phyloP scores from a whole-genome alignment of 1,140 invertebrate species.

The Oncopeltus fasciatus region DNA sequence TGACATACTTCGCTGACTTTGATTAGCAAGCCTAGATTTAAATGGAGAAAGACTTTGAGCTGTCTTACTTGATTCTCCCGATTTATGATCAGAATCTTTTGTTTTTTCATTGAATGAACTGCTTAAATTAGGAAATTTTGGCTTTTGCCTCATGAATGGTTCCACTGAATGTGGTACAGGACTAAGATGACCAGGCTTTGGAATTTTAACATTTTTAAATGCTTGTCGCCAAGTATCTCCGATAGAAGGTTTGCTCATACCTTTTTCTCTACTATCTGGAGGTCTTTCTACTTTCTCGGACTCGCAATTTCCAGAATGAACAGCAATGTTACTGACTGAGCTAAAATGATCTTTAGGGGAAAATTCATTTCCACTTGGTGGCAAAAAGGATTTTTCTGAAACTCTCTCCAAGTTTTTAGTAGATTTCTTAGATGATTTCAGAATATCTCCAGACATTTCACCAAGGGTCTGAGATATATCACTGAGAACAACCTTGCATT shows the following conservation, averaged over 20 bases:
- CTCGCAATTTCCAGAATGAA: no score
- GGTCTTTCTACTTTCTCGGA: no score
- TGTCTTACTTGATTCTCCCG: neutral
- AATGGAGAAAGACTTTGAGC: neutral
- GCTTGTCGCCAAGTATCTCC: slow-evolving; percentile 24
- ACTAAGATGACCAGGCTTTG: slow-evolving; percentile 22
- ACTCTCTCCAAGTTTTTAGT: neutral
- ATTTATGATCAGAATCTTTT: neutral
- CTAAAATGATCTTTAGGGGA: no score
- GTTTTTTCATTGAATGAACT: neutral
- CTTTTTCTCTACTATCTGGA: no score
- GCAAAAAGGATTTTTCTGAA: no score
- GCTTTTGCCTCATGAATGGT: slow-evolving; percentile 19
- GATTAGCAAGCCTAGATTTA: neutral
- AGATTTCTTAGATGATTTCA: no score
- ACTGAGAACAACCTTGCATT: slow-evolving; percentile 1
- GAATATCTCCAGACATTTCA: neutral
- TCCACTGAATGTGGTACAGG: slow-evolving; percentile 16
- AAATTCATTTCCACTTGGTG: no score
- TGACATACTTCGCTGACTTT: neutral
- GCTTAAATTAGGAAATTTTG: no score
- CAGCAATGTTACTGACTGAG: no score
- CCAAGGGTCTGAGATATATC: neutral
- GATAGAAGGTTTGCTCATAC: slow-evolving; percentile 7
- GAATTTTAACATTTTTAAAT: slow-evolving; percentile 26